Evolutionary conservation across 1,140 invertebrate genomes (phyloP).

Genomic region (Leptoteleia sp.): DNA sequence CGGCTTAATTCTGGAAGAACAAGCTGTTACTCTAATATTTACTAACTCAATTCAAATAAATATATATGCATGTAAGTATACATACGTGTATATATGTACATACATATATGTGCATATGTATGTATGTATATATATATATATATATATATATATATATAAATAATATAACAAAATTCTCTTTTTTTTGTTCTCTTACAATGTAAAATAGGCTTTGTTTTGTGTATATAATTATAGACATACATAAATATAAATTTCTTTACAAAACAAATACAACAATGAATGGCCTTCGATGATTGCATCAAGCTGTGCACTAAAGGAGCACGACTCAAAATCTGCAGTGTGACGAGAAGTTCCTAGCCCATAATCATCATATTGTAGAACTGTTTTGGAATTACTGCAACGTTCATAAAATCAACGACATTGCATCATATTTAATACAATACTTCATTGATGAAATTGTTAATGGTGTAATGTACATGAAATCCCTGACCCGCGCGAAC

Average conservation of each 20-base stretch:
- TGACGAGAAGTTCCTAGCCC: neutral
- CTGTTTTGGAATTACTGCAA: constrained; percentile 14
- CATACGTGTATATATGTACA: no score
- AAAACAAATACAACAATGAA: constrained; percentile 74
- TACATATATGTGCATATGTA: no score
- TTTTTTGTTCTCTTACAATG: constrained; percentile 33
- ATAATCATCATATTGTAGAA: neutral
- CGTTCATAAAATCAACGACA: constrained; percentile 22
- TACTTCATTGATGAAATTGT: constrained; percentile 31
- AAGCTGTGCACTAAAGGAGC: constrained; percentile 69
- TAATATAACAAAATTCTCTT: constrained; percentile 45
- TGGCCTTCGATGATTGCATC: constrained; percentile 78
- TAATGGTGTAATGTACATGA: constrained; percentile 31
- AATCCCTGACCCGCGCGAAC: constrained; percentile 43
- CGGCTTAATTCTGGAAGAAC: constrained; percentile 40
- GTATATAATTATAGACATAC: constrained; percentile 46
- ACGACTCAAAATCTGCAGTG: neutral
- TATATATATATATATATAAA: constrained; percentile 69
- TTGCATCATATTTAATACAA: constrained; percentile 19
- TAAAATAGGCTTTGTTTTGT: constrained; percentile 22
- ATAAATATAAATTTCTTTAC: constrained; percentile 45
- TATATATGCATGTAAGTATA: no score
- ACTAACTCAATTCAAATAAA: constrained; percentile 69
- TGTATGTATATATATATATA: no score
- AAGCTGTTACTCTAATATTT: constrained; percentile 57